Conservation (phyloP, 2,888 invertebrate genomes). For the Nesidiocoris tenuis region DNA sequence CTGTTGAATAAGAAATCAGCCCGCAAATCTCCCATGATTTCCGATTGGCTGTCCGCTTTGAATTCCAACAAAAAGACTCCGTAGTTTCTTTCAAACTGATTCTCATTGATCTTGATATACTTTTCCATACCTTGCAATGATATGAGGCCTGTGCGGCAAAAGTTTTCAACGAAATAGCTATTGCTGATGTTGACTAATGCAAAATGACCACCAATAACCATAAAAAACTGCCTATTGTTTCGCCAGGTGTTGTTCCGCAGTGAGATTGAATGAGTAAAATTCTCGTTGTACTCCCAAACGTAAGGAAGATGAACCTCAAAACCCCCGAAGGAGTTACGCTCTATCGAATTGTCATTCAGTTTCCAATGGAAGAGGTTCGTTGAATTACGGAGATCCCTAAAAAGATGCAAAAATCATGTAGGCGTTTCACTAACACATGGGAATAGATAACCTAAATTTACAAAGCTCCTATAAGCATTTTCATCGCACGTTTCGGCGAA, state of each 20-base stretch:
- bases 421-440: no score
- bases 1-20: conserved; percentile 78
- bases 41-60: conserved; percentile 86
- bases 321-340: conserved; percentile 81
- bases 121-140: conserved; percentile 95
- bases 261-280: conserved; percentile 86
- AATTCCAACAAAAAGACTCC: conserved; percentile 85
- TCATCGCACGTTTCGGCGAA: no score
- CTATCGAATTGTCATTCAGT: conserved; percentile 80
- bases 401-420: no score
- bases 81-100: conserved; percentile 74
- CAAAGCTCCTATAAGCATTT: no score
- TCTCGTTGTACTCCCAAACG: conserved; percentile 93
- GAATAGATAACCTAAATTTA: no score
- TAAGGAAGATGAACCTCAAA: conserved; percentile 87
- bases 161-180: conserved; percentile 81
- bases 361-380: conserved; percentile 97
- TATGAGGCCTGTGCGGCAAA: conserved; percentile 76
- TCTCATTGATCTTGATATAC: conserved; percentile 78
- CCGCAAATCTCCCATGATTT: conserved; percentile 80
- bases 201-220: conserved; percentile 90
- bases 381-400: conserved; percentile 85
- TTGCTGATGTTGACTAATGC: conserved; percentile 82
- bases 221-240: conserved; percentile 79
- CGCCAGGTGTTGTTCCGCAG: conserved; percentile 85